These are phyloP conservation scores for Heliconius melpomene DNA, from an alignment of 1,140 invertebrate genomes.

Conservation along the genomic window DNA sequence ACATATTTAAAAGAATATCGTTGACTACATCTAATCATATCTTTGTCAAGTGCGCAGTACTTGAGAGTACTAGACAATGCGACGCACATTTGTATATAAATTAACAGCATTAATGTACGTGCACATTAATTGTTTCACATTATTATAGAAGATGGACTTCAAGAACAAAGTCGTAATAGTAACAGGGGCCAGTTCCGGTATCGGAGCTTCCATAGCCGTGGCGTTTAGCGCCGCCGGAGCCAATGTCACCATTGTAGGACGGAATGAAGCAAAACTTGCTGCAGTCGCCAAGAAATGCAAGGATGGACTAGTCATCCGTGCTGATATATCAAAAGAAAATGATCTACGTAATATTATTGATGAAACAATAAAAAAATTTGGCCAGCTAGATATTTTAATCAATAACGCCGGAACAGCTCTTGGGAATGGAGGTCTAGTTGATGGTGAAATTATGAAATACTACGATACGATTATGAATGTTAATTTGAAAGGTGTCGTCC, in stretches of 20 bases:
- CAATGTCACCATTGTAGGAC: neutral
- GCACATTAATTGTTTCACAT: neutral
- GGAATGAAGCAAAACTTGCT: neutral
- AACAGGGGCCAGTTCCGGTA: neutral
- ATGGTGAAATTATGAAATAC: constrained; percentile 8
- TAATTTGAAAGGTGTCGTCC: neutral
- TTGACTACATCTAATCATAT: neutral
- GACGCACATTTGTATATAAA: neutral
- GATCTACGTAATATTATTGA: neutral
- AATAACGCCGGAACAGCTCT: constrained; percentile 10
- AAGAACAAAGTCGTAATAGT: neutral
- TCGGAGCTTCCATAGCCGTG: neutral
- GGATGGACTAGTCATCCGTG: neutral
- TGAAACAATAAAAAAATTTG: constrained; percentile 9
- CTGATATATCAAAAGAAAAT: neutral
- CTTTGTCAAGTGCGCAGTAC: neutral
- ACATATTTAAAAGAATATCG: neutral
- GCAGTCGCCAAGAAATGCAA: neutral
- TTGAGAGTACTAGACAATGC: neutral
- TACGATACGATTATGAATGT: neutral
- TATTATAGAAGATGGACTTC: neutral
- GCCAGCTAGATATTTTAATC: neutral
- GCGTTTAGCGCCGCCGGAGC: neutral
- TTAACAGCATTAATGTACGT: neutral
- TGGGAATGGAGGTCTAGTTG: neutral